Evolutionary conservation across 2,113 vertebrate genomes (phyloP), one percentile per base, ranked within the genome.

Genomic region (Tychaedon coryphoeus): DNA sequence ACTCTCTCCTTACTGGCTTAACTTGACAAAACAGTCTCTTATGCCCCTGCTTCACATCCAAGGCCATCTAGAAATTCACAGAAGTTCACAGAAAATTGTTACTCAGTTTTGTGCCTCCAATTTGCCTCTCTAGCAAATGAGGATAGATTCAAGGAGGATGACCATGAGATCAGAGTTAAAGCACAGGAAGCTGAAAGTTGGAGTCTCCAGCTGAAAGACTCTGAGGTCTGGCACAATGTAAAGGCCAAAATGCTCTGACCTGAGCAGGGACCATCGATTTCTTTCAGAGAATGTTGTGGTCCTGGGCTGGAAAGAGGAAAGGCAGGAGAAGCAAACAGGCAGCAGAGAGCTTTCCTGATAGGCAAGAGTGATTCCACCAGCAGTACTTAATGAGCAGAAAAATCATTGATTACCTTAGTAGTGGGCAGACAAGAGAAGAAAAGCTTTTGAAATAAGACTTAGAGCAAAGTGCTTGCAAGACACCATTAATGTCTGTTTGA

Each of bases 171-270:
- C 14, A 29, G 14, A 65, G 14, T 29, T 17, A 53, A 88, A 66
- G 33, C 0, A 3, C 0, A 1, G 31, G 29, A 57, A 69, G 20
- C 34, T 12, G 0, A 12, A 42, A 36, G 5, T 9, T 48, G 48
- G 24, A 67, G 45, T 40, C 23, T 28, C 10, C n/a, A 34, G 19
- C 13, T 84, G 20, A 60, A 65, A 54, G 7, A 28, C 48, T 54
- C 36, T 64, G 17, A 60, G 36, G 33, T 81, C 81, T 84, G 53
- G 17, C 12, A 9, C 38, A 12, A 12, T 19, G 5, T 29, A 42
- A 26, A 72, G 54, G 65, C 22, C 25, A 61, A 60, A 92, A 67
- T 50, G 10, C 12, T 74, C 31, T 67, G 51, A 60, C 19, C 26
- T 0, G 12, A 57, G 69, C 58, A 57, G 42, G 14, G 29, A 13